These are phyloP conservation scores for Cabera pusaria DNA, from an alignment of 2,888 invertebrate genomes.

Conservation along the genomic window DNA sequence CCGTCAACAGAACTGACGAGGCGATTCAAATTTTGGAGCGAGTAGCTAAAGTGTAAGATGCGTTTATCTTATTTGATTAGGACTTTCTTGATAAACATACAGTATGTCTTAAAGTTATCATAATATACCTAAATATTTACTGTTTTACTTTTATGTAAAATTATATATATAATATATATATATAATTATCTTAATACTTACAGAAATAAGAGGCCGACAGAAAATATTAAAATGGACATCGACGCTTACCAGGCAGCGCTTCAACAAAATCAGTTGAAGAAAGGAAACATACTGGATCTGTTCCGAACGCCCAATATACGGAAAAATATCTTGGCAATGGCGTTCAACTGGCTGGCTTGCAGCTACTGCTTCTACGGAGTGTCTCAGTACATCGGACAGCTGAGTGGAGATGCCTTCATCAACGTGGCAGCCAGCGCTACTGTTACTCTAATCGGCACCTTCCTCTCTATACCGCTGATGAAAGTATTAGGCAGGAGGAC, in stretches of 20 bases:
- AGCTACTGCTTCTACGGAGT: conserved; percentile 90
- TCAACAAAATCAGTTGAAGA: conserved; percentile 54
- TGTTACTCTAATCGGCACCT: conserved; percentile 83
- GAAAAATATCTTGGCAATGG: conserved; percentile 87
- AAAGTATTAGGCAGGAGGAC: conserved; percentile 86
- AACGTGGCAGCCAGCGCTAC: conserved; percentile 91
- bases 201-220: conserved; percentile 77
- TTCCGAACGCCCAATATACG: conserved; percentile 88
- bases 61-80: neutral
- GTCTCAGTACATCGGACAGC: conserved; percentile 89
- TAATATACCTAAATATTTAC: no score
- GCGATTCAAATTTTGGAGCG: conserved; percentile 85
- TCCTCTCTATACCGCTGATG: conserved; percentile 85
- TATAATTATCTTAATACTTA: conserved; percentile 28
- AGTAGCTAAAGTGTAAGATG: conserved; percentile 80
- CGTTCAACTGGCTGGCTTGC: conserved; percentile 90
- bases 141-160: no score
- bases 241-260: conserved; percentile 55
- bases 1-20: conserved; percentile 85
- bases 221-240: conserved; percentile 65
- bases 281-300: conserved; percentile 85
- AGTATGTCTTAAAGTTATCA: no score
- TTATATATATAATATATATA: neutral
- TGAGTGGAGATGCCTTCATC: conserved; percentile 90
- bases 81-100: no score